These are phyloP conservation scores for Oncopeltus fasciatus DNA, from an alignment of 1,140 invertebrate genomes.

Conservation along the genomic window DNA sequence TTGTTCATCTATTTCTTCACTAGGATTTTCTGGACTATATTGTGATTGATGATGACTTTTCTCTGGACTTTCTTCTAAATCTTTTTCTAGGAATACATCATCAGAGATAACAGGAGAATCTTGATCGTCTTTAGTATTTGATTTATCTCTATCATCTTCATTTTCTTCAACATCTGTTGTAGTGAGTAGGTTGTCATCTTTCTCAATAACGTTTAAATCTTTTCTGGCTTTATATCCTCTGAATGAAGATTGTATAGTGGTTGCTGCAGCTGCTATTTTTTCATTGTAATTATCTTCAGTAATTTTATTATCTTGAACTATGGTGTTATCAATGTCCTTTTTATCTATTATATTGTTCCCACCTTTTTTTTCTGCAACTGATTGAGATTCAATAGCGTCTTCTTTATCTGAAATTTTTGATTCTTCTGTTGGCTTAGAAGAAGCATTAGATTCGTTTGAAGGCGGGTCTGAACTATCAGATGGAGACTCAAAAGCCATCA, in stretches of 20 bases:
- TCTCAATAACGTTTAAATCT: conserved; percentile 19
- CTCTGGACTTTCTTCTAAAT: conserved; percentile 3
- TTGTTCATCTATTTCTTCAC: neutral
- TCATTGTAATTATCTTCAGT: neutral
- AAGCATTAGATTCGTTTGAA: neutral
- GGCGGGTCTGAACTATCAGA: neutral
- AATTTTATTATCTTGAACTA: neutral
- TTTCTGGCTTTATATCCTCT: conserved; percentile 22
- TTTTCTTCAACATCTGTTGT: conserved; percentile 33
- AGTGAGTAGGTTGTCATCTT: conserved; percentile 28
- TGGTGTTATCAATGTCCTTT: neutral
- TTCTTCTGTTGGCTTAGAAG: neutral
- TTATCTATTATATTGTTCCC: neutral
- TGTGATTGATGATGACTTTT: conserved; percentile 14
- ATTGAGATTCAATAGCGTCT: neutral
- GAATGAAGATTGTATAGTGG: conserved; percentile 23
- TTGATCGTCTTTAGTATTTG: neutral
- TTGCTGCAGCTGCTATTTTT: conserved; percentile 17
- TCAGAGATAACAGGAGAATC: neutral
- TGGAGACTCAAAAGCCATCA: no score
- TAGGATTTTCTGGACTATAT: neutral
- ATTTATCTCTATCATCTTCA: conserved; percentile 4
- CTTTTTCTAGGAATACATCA: neutral
- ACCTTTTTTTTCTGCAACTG: neutral
- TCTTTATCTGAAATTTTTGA: neutral